phyloP scores from a whole-genome alignment of 2,888 invertebrate genomes.

The Periphyllus acericola region DNA sequence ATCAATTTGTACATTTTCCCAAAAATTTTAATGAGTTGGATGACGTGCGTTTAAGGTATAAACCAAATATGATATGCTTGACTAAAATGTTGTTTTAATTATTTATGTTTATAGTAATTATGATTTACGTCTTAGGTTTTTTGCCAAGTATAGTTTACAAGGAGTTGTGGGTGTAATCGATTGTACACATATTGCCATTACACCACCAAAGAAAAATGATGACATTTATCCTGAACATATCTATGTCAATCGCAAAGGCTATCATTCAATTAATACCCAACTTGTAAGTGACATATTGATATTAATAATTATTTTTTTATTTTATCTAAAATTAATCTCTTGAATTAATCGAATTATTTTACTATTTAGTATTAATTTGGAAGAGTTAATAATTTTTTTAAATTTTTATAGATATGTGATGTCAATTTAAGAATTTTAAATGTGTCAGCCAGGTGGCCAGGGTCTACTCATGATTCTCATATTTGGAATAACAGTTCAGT shows the following conservation, averaged over 20 bases:
- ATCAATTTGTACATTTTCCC: neutral
- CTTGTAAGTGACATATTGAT: neutral
- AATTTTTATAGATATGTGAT: slow-evolving; percentile 1
- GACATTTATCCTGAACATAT: slow-evolving; percentile 7
- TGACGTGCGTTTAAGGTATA: neutral
- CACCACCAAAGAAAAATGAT: neutral
- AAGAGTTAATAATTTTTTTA: neutral
- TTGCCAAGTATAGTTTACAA: neutral
- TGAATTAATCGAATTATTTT: too few species aligned
- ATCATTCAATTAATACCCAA: slow-evolving; percentile 19
- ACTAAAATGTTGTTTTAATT: too few species aligned
- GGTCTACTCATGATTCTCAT: neutral
- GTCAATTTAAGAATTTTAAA: neutral
- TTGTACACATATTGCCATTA: slow-evolving; percentile 11
- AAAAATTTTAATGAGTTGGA: neutral
- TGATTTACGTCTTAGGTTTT: neutral
- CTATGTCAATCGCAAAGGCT: too few species aligned
- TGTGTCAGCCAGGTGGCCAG: neutral
- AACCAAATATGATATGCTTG: neutral
- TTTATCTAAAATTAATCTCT: too few species aligned
- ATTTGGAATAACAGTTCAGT: neutral
- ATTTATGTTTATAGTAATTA: neutral
- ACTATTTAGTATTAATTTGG: neutral
- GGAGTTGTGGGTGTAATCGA: slow-evolving; percentile 1
- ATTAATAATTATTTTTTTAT: too few species aligned